Base-by-base conservation (phyloP, 2,888 invertebrate species). In the Phania funesta region DNA sequence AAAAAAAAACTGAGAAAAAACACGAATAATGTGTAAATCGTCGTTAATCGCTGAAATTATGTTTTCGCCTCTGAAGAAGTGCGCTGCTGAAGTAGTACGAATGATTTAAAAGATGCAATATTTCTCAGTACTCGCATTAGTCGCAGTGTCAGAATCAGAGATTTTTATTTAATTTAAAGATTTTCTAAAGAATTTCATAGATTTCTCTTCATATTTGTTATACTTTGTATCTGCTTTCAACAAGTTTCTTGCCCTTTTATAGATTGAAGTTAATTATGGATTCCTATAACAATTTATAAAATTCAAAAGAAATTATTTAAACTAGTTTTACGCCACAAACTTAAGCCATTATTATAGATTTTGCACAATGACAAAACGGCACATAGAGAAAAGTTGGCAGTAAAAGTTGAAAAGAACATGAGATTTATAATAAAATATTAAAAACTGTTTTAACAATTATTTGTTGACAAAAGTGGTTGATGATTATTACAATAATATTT, bases 191-290 rank as follows among this genome's bases (percentile, higher is more conserved):
- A 80, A 80, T 76, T 75, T 64, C 9, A 74, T 35, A 58, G 80
- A 64, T 75, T 75, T 74, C 75, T 65, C 65, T 70, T 56, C 24
- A 24, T 13, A 18, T 38, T 11, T 29, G 20, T 26, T 38, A 41
- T 18, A n/a, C 11, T 20, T 41, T 29, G 1, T 29, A 50, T 76
- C 29, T 52, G 20, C 71, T 41, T 38, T 29, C 35, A 70, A 76
- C 76, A 60, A 60, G 80, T 76, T 76, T 76, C 16, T 76, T 81
- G 80, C 76, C 76, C 80, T 81, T 81, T 76, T 81, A 65, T 60
- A 38, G 60, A 76, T 29, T 52, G 32, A 26, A 41, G 3, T 46
- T n/a, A 44, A n/a, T 56, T 29, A 18, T 58, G 35, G 6, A 54
- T 18, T 54, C 18, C 29, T 50, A 70, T 50, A 24, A 54, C 16